Percentiles rank a stretch among this genome's conserved stretches.
Evolutionary conservation across 2,888 invertebrate genomes (phyloP).

Genomic region (Scaptomyza parva): DNA sequence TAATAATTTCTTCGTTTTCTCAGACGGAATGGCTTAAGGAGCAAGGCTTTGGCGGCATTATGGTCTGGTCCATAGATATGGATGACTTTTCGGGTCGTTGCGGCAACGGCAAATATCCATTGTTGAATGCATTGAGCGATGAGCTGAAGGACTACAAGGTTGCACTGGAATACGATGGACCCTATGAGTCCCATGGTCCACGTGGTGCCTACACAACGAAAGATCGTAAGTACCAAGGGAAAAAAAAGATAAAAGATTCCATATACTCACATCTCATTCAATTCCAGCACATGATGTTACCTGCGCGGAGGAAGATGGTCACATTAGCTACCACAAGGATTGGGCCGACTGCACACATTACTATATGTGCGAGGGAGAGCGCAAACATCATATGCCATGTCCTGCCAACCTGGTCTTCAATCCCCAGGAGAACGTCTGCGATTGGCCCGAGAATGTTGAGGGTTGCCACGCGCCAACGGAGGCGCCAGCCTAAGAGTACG

Average conservation of each 20-base stretch:
- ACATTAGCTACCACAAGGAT: constrained; percentile 96
- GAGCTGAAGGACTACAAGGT: constrained; percentile 94
- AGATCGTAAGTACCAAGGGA: constrained; percentile 89
- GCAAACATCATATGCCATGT: constrained; percentile 98
- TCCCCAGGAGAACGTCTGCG: constrained; percentile 96
- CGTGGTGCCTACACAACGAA: constrained; percentile 93
- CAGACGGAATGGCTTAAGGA: constrained; percentile 97
- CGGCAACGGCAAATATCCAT: constrained; percentile 95
- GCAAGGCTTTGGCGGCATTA: constrained; percentile 97
- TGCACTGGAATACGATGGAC: constrained; percentile 92
- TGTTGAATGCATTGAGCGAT: constrained; percentile 94
- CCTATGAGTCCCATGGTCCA: constrained; percentile 90
- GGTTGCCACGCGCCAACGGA: constrained; percentile 91
- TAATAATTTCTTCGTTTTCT: neutral
- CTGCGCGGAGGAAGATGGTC: constrained; percentile 97
- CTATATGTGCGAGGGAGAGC: constrained; percentile 98
- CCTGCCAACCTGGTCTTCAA: constrained; percentile 97
- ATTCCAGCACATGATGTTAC: constrained; percentile 92
- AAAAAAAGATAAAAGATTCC: neutral
- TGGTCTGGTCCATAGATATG: constrained; percentile 98
- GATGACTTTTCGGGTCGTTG: constrained; percentile 97
- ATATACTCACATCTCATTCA: neutral
- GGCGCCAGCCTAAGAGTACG: constrained; percentile 86
- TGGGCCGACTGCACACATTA: constrained; percentile 96
- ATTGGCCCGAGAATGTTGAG: constrained; percentile 98